Evolutionary conservation across 2,113 vertebrate genomes (phyloP), one percentile per base, ranked within the genome.

Genomic region (Acanthisitta chloris): DNA sequence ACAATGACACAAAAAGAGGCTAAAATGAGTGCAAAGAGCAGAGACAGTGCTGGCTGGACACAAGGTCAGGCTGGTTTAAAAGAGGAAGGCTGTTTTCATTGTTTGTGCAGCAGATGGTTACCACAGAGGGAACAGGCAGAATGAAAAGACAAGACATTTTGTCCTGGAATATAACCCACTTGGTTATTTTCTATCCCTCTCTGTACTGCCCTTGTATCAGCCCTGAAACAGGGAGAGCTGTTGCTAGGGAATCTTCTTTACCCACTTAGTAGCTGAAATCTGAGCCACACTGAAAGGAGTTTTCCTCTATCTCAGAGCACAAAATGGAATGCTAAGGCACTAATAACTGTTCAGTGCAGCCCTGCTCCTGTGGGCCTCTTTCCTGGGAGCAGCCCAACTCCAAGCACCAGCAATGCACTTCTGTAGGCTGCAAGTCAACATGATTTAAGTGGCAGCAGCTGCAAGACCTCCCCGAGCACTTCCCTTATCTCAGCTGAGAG

Each of bases 221-320:
- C 69, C 74, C 78, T 7, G 2, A 77, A 93, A 86, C 0, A 1
- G 33, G 59, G 46, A 66, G 52, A 46, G 79, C 80, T 86, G 95
- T 92, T 92, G 86, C 92, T 88, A 90, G 80, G 91, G 83, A 45
- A 90, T 95, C 45, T 51, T 54, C 42, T 80, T 88, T 34, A 86
- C 46, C 33, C 31, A 43, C 71, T 81, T 9, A 0, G 55, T 26
- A 81, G 64, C 73, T 86, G 51, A 94, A 88, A 74, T 82, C 94
- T 70, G 85, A 92, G 65, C 52, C 66, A 34, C 3, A 2, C 42
- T 73, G 54, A 57, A 69, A 66, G 49, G 52, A 36, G 23, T 14
- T 81, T 92, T 85, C 72, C 12, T 20, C 40, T 43, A n/a, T 43
- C 55, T 12, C 87, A 59, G 26, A 26, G 40, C 36, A 40, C 13